Base-by-base conservation (phyloP, 2,113 vertebrate species). In the Erythrolamprus reginae region DNA sequence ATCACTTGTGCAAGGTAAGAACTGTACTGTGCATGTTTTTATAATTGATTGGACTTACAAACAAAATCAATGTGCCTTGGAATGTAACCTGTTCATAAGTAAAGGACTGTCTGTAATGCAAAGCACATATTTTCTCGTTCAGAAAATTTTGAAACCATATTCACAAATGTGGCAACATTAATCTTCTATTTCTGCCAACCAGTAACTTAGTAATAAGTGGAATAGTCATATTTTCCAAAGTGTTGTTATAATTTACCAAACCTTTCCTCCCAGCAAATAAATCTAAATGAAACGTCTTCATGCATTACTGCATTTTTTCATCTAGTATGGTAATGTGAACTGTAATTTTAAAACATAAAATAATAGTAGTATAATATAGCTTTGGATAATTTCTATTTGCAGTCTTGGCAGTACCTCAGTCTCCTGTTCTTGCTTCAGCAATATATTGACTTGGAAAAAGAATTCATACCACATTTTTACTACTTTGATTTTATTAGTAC, bases 241-340 rank as follows among this genome's bases (percentile, higher is more conserved):
- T 90, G 21, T 61, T 91, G 87, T 50, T 93, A 92, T 94, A 94
- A 93, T 89, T 87, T 91, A 10, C 83, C 93, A 84, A 90, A 77
- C 47, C 58, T 91, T 89, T 38, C 4, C 89, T 90, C 92, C 28
- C 55, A 92, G 3, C 2, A 70, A 84, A 70, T 90, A 51, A 0
- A 1, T n/a, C 10, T 92, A 83, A 92, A 24, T 1, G 58, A 65
- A 58, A 85, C 42, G 28, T 4, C 82, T 87, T 13, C 48, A 88
- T 52, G 13, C 48, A 23, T 88, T 51, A 1, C 56, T 88, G 19
- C 48, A 88, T 61, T 90, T 92, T n/a, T 84, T 47, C 8, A 8
- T 86, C 88, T 52, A 3, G 33, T 85, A 70, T 82, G 84, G 17
- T 15, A 89, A 82, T 0, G 0, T 50, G 38, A 92, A 89, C 51